Percentiles rank a stretch among this genome's conserved stretches.
Conservation (phyloP, 2,797 vertebrate species). For the Orestias chungarensis region DNA sequence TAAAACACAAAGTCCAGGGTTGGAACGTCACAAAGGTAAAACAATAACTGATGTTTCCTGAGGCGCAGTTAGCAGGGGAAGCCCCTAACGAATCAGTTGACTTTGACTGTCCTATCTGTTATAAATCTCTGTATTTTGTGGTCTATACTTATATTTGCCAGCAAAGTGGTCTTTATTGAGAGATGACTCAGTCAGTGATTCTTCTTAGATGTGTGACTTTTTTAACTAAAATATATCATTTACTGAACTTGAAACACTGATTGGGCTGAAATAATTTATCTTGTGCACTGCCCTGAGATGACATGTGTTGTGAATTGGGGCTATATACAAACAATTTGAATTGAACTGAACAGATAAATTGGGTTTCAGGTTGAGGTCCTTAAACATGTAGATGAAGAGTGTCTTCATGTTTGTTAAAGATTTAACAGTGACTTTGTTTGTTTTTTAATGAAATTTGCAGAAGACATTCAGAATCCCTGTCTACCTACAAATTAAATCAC, state of each 20-base stretch:
- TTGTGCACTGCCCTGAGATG: too few species aligned
- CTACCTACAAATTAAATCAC: slow-evolving; percentile 48
- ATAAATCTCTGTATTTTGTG: slow-evolving; percentile 64
- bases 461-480: slow-evolving; percentile 57
- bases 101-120: slow-evolving; percentile 59
- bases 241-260: too few species aligned
- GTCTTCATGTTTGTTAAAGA: too few species aligned
- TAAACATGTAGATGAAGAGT: too few species aligned
- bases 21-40: neutral
- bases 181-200: too few species aligned
- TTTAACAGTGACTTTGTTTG: slow-evolving; percentile 67
- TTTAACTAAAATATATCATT: too few species aligned
- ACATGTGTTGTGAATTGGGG: too few species aligned
- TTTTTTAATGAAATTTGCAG: slow-evolving; percentile 54
- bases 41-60: neutral
- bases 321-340: too few species aligned
- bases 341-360: too few species aligned
- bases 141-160: slow-evolving; percentile 60
- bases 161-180: slow-evolving; percentile 48
- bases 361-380: slow-evolving; percentile 76
- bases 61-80: slow-evolving; percentile 49
- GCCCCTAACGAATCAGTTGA: slow-evolving; percentile 57
- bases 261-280: too few species aligned
- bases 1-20: neutral
- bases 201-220: too few species aligned